Base-by-base conservation (phyloP, 2,888 invertebrate species). In the Dendrolimus houi region DNA sequence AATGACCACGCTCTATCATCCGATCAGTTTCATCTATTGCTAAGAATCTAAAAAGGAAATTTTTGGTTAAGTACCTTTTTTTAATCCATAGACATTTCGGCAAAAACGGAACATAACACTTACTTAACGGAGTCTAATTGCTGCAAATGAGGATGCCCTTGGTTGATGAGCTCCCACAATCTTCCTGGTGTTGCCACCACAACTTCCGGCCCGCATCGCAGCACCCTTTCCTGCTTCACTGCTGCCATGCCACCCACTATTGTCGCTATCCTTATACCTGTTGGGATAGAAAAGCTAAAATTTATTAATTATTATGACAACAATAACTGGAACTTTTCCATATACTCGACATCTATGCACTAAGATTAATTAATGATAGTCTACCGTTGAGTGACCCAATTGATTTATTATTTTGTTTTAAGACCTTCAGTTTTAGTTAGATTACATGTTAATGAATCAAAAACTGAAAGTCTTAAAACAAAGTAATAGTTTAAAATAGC, bases 21-120 rank as follows among this genome's bases (percentile, higher is more conserved):
- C 99, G 93, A 83, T 99, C 99, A 0, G 99, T 99, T 91, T 99
- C 99, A 82, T 99, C 99, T 66, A 99, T 96, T 0, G 97, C 98
- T 62, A 99, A 87, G 81, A 94, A 97, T 75, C 97, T 97, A 74
- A 8, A 69, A 72, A 29, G 29, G 29, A 29, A 29, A 29, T 29
- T 29, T 29, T 29, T 3, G 29, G 0, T 29, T 29, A 29, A 29
- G 6, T 29, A 29, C 6, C 29, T 3, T 47, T 47, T 8, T 12
- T 47, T 2, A 9, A 9, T 7, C 12, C 47, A 47, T 47, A 47
- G 47, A 47, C 0, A 8, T 12, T 47, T 47, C 47, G 7, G 8
- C 29, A 6, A 29, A 6, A 3, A 29, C 29, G 3, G 29, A 3
- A 29, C 29, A 29, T 29, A 6, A 47, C 10, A 71, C 79, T 81